Evolutionary conservation across 92 coral and sea anemone species (phyloP), one percentile per base, ranked within the genome.

Genomic region (Anthopleura xanthogrammica): DNA sequence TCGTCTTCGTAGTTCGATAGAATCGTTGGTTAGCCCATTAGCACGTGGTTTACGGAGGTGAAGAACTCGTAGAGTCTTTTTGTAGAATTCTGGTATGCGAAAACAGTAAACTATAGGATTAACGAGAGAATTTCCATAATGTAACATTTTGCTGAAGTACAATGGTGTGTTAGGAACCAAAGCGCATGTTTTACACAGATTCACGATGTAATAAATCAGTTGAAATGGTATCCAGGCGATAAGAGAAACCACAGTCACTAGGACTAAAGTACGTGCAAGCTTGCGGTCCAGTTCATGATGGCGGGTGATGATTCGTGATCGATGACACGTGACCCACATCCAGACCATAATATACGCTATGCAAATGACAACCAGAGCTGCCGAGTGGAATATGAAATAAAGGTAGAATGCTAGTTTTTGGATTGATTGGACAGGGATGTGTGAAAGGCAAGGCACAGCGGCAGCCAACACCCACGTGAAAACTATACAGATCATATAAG

Each of bases 141-240:
- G 97, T 76, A 93, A 72, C 46, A 91, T 87, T 80, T 93, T 93
- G 79, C 92, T 86, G 29, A 91, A 79, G 80, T 91, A 89, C 76
- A 92, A 88, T 43, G 86, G 77, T 22, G 88, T 85, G 70, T 79
- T 85, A 17, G 94, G 89, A 14, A 84, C 80, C n/a, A 87, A 60
- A 0, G 75, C 52, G 16, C 86, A 78, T 12, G 89, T 48, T n/a
- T 52, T 43, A 80, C 97, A 93, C 73, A 93, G 92, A 77, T 78
- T 82, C 46, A 79, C 64, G 48, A 91, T 68, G 55, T 90, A 91
- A 54, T 86, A 86, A 19, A 93, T 75, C 39, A 93, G 68, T 42
- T 93, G 97, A 81, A 93, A 93, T 22, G 97, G 97, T 71, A 91
- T 39, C 97, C 97, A 93, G 20, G 97, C 92, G 52, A 89, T 80